phyloP scores from a whole-genome alignment of 2,888 invertebrate genomes.

The Melitaea athalia region DNA sequence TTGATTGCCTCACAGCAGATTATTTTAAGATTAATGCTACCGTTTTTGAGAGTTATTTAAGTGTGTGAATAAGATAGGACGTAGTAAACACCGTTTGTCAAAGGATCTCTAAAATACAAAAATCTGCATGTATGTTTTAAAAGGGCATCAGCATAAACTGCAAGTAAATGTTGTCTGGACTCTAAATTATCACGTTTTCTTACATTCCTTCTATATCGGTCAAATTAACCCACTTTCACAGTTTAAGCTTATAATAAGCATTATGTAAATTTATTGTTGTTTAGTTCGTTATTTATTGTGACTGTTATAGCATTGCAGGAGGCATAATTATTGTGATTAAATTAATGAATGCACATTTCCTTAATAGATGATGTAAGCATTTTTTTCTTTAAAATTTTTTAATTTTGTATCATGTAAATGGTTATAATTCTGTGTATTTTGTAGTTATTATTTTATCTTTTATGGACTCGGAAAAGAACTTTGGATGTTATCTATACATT shows the following conservation, averaged over 20 bases:
- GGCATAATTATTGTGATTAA: conserved; percentile 2
- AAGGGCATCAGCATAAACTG: conserved; percentile 26
- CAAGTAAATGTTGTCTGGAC: conserved; percentile 20
- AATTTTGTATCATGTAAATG: background rate
- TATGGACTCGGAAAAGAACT: too few species aligned
- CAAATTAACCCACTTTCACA: conserved; percentile 31
- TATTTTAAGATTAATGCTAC: background rate
- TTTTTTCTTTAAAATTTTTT: background rate
- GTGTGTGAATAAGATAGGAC: background rate
- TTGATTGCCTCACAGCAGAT: too few species aligned
- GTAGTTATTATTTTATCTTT: too few species aligned
- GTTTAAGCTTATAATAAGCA: conserved; percentile 29
- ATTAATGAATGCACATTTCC: conserved; percentile 2
- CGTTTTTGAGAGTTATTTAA: background rate
- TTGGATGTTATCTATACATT: too few species aligned
- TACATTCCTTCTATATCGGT: conserved; percentile 32
- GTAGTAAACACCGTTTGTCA: background rate
- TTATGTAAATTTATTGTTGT: conserved; percentile 25
- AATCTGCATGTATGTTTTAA: conserved; percentile 7
- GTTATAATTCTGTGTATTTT: background rate
- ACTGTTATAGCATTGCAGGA: conserved; percentile 4
- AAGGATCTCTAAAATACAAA: conserved; percentile 15
- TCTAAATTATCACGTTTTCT: conserved; percentile 34
- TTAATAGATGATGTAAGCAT: background rate
- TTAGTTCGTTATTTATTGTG: conserved; percentile 28